Evolutionary conservation across 2,113 vertebrate species (phyloP).

Genomic region (Psilopsiagon aurifrons): DNA sequence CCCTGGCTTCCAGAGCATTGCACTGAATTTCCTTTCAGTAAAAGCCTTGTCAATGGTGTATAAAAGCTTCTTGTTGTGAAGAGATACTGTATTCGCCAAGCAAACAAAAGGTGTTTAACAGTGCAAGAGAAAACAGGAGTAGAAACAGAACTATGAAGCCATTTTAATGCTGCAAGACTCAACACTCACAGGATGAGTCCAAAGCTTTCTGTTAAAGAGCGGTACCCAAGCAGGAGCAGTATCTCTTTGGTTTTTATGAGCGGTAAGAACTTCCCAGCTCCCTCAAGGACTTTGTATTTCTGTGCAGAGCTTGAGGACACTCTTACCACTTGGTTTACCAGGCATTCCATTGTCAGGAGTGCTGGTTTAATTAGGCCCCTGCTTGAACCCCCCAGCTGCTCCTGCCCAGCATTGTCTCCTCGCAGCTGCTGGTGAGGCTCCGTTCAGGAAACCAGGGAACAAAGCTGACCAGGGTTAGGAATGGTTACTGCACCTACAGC

Average conservation of each 20-base stretch:
- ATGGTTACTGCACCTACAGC: neutral
- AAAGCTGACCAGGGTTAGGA: neutral
- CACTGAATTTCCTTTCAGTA: neutral
- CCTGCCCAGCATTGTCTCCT: neutral
- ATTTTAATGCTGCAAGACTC: neutral
- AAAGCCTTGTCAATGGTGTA: neutral
- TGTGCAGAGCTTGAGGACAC: neutral
- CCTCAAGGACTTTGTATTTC: neutral
- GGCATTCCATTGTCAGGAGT: neutral
- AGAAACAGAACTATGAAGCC: neutral
- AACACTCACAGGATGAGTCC: neutral
- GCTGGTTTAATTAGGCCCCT: neutral
- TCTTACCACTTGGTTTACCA: neutral
- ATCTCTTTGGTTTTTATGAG: neutral
- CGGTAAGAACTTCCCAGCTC: neutral
- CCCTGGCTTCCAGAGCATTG: neutral
- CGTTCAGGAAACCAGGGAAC: neutral
- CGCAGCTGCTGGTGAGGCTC: neutral
- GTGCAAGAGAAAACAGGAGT: neutral
- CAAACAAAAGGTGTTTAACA: neutral
- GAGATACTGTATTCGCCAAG: neutral
- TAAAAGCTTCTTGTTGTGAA: neutral
- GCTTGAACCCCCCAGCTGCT: neutral
- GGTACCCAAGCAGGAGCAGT: neutral
- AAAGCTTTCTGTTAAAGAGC: neutral